Percentiles rank a stretch among this genome's conserved stretches.
Conservation (phyloP, 2,888 invertebrate species). For the Escarpia spicata region DNA sequence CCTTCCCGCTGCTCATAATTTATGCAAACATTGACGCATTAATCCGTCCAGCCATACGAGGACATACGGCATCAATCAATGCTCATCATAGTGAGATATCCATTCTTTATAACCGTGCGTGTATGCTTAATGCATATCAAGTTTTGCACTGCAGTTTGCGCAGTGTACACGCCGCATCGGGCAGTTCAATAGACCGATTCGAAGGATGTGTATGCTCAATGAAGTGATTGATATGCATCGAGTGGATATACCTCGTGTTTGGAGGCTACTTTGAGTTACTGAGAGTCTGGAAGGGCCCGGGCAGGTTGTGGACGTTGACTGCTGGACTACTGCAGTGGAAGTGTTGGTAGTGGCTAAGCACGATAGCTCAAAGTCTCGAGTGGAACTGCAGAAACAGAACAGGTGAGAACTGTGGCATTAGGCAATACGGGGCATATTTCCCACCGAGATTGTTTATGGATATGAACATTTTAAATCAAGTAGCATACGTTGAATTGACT, state of each 20-base stretch:
- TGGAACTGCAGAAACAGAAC: neutral
- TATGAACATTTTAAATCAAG: neutral
- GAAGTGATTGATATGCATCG: neutral
- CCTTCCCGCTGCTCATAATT: neutral
- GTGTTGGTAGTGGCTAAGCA: neutral
- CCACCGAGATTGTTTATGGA: neutral
- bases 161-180: neutral
- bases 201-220: neutral
- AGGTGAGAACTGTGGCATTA: neutral
- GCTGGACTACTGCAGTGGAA: neutral
- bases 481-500: neutral
- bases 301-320: neutral
- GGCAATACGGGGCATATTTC: neutral
- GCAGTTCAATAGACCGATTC: neutral
- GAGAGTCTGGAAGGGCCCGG: neutral
- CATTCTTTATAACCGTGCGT: constrained; percentile 4
- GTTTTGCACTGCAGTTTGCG: neutral
- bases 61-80: constrained; percentile 14
- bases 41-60: neutral
- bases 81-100: neutral
- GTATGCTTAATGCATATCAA: constrained; percentile 7
- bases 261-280: neutral
- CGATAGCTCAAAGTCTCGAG: neutral
- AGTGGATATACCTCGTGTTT: neutral
- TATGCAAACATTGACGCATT: constrained; percentile 6